Base-by-base conservation (phyloP, 2,888 invertebrate species). In the Andrena dorsata region DNA sequence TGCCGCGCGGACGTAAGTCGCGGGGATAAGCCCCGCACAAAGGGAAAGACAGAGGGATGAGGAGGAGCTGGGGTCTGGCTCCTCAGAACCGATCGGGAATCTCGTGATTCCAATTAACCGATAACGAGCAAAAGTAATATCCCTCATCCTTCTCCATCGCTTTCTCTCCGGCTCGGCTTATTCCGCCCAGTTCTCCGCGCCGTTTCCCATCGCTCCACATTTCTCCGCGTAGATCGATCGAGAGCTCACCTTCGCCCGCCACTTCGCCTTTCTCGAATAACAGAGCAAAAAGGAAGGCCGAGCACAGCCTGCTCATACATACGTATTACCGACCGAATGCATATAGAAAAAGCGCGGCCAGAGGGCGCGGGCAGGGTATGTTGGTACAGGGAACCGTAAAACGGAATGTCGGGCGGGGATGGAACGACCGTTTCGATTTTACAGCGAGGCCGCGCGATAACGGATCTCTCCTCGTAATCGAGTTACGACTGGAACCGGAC, bases 41-140 rank as follows among this genome's bases (percentile, higher is more conserved):
- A 86, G 80, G 28, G 77, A 60, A 61, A 28, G 72, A 68, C 56
- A 51, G 76, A 71, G 53, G 53, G 68, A 23, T 10, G 47, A 47
- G 6, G 56, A 35, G n/a, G 41, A 8, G 73, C 7, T 56, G 7
- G 65, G 66, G 65, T 69, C 79, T 70, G 61, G 63, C 56, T 79
- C 73, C 80, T 83, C 80, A 61, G 82, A 70, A 82, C 80, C 87
- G 81, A 88, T 88, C 80, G 87, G 81, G 85, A 89, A 89, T 87
- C 88, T 88, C 86, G 89, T 82, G 88, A 88, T 89, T 89, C 88
- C 88, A 88, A 88, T 88, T 88, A 88, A 88, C 87, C 89, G 89
- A 88, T 88, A 88, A 88, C 88, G 88, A 88, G 87, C 85, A 87
- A 82, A 87, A 89, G 88, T 88, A 89, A 88, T 88, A 88, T 88